Evolutionary conservation across 2,888 invertebrate genomes (phyloP).

Genomic region (Resseliella maxima): DNA sequence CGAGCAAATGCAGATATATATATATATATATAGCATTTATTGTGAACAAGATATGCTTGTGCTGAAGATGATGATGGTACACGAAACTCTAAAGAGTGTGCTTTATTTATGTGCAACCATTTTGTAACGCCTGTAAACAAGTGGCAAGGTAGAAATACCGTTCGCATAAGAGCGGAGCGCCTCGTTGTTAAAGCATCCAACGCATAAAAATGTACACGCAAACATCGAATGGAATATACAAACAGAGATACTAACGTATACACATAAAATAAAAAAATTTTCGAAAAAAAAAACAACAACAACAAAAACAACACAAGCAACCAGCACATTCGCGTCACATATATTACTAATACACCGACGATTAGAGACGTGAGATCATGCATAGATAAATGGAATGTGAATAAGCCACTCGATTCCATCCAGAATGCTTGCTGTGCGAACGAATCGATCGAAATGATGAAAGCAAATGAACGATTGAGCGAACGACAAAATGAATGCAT

Average conservation of each 20-base stretch:
- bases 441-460: too few relatives aligned
- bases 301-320: too few relatives aligned
- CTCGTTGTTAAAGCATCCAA: neutral
- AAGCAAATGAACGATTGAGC: neutral
- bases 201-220: neutral
- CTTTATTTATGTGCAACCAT: constrained; percentile 34
- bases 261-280: too few relatives aligned
- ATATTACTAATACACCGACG: neutral
- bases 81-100: neutral
- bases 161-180: constrained; percentile 19
- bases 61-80: neutral
- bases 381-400: constrained; percentile 19
- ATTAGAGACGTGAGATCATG: constrained; percentile 27
- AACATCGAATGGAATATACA: neutral
- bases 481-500: neutral
- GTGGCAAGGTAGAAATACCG: constrained; percentile 33
- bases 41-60: neutral
- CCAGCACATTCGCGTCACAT: too few relatives aligned
- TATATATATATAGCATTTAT: too few relatives aligned
- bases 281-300: neutral
- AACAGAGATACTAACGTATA: neutral
- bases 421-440: too few relatives aligned
- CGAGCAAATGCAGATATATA: neutral
- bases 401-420: constrained; percentile 6
- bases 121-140: neutral